These are phyloP conservation scores for Volucella inflata DNA, from an alignment of 2,888 invertebrate species.

Conservation along the genomic window DNA sequence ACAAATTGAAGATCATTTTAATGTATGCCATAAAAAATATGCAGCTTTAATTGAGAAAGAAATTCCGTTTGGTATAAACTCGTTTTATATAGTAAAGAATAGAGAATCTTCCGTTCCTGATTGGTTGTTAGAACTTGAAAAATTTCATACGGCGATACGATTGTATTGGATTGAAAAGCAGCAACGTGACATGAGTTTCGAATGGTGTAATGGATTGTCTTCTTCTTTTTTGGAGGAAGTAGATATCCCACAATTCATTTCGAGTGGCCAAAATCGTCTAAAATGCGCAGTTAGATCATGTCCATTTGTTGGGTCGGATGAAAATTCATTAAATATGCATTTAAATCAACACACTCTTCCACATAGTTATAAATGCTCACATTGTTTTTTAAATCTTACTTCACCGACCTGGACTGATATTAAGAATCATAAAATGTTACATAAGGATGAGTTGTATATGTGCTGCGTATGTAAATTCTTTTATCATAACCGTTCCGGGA, in stretches of 20 bases:
- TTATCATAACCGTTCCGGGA: slow-evolving; percentile 18
- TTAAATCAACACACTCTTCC: slow-evolving; percentile 41
- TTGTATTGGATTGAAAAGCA: slow-evolving; percentile 3
- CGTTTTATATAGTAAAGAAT: slow-evolving; percentile 44
- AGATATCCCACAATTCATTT: slow-evolving; percentile 37
- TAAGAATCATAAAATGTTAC: slow-evolving; percentile 52
- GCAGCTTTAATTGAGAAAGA: slow-evolving; percentile 4
- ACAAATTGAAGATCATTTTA: slow-evolving; percentile 37
- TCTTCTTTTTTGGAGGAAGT: slow-evolving; percentile 31
- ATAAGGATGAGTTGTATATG: slow-evolving; percentile 16
- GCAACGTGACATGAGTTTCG: slow-evolving; percentile 1
- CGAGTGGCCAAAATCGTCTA: background rate
- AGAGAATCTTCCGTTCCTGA: slow-evolving; percentile 18
- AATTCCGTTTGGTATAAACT: slow-evolving; percentile 11
- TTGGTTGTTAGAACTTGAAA: slow-evolving; percentile 32
- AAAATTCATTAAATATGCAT: slow-evolving; percentile 36
- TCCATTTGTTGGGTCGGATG: slow-evolving; percentile 33
- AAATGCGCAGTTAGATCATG: slow-evolving; percentile 48
- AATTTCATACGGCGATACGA: slow-evolving; percentile 12
- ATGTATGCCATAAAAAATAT: slow-evolving; percentile 11
- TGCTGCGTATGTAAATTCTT: slow-evolving; percentile 64
- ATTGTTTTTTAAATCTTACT: slow-evolving; percentile 9
- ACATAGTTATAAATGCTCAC: slow-evolving; percentile 20
- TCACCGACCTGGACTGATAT: slow-evolving; percentile 39
- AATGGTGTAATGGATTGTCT: slow-evolving; percentile 38